Evolutionary conservation across 1,140 invertebrate species (phyloP).

Genomic region (Antheraea pernyi): DNA sequence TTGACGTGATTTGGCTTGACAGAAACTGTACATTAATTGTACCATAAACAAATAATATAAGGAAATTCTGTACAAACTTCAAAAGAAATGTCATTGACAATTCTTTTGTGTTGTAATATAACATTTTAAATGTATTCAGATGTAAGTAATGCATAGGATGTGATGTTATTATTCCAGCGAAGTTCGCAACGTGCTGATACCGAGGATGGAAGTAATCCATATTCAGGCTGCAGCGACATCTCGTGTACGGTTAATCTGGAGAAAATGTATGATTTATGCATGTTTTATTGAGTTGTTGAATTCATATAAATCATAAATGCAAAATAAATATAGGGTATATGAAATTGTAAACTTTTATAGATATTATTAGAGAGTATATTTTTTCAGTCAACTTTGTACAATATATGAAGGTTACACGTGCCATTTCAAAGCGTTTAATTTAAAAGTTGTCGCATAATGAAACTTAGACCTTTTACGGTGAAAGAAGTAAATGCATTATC

Average conservation of each 20-base stretch:
- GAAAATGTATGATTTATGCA: constrained; percentile 6
- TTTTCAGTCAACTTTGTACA: neutral
- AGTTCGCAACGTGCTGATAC: neutral
- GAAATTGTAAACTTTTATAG: neutral
- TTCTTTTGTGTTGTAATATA: neutral
- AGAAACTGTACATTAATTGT: too few relatives aligned
- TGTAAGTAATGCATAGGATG: neutral
- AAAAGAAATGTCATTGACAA: neutral
- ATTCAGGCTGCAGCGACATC: constrained; percentile 10
- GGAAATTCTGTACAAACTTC: too few relatives aligned
- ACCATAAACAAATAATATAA: too few relatives aligned
- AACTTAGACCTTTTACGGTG: too few relatives aligned
- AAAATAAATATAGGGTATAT: neutral
- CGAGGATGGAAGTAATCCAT: constrained; percentile 9
- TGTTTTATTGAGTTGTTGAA: neutral
- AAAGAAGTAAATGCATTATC: too few relatives aligned
- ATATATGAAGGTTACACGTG: neutral
- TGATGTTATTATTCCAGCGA: constrained; percentile 8
- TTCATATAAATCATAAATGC: neutral
- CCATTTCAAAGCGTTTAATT: too few relatives aligned
- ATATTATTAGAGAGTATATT: neutral
- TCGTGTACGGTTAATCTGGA: constrained; percentile 6
- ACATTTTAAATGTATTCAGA: neutral
- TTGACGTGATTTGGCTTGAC: too few relatives aligned
- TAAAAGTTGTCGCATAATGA: too few relatives aligned